These are phyloP conservation scores for Jaculus jaculus DNA, from an alignment of 2,113 vertebrate genomes.

Conservation along the genomic window DNA sequence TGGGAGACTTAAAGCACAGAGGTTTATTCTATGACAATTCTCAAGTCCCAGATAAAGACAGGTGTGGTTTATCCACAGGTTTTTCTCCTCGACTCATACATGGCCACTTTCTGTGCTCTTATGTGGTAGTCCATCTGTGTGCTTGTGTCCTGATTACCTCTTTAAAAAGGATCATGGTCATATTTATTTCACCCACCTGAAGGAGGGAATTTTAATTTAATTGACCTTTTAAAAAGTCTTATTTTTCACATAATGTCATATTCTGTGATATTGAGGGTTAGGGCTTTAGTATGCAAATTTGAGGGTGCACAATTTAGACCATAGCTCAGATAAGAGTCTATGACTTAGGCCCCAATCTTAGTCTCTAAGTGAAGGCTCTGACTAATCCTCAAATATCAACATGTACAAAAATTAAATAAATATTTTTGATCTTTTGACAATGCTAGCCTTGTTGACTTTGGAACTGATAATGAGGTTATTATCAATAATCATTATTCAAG, in stretches of 20 bases:
- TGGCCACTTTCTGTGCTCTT: neutral
- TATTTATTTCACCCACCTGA: neutral
- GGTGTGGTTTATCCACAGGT: neutral
- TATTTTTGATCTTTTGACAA: slow-evolving; percentile 36
- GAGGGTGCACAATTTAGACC: neutral
- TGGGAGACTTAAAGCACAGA: neutral
- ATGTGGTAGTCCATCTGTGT: rapidly evolving
- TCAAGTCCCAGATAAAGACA: neutral
- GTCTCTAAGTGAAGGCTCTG: neutral
- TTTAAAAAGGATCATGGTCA: neutral
- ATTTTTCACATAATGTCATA: neutral
- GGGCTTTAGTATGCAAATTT: neutral
- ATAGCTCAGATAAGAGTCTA: neutral
- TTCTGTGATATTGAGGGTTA: neutral
- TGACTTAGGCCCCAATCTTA: neutral
- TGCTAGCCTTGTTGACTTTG: neutral
- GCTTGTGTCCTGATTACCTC: neutral
- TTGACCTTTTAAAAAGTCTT: neutral
- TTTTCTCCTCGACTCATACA: neutral
- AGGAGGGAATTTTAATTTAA: neutral
- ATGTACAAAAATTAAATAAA: neutral
- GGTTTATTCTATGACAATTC: neutral
- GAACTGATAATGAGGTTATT: slow-evolving; percentile 20
- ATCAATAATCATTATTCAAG: slow-evolving; percentile 30
- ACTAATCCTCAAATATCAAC: neutral